These are phyloP conservation scores for Caenorhabditis tropicalis DNA, from an alignment of 1,140 invertebrate genomes.

Conservation along the genomic window DNA sequence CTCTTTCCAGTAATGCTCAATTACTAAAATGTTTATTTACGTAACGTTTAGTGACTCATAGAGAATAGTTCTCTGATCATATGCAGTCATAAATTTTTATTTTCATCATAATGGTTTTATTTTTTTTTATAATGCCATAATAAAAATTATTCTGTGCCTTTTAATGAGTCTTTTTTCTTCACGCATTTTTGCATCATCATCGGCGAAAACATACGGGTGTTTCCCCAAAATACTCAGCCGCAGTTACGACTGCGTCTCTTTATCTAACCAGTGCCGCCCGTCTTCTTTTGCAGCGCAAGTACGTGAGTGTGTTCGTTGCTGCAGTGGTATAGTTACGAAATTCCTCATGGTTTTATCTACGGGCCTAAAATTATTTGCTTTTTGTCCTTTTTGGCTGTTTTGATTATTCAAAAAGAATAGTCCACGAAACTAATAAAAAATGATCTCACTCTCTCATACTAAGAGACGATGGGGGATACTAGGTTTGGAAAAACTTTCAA, in stretches of 20 bases:
- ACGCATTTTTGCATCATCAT: constrained; percentile 31
- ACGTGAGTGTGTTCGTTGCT: constrained; percentile 2
- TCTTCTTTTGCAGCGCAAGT: constrained; percentile 7
- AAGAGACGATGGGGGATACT: no score
- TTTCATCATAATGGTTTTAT: no score
- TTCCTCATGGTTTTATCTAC: not conserved
- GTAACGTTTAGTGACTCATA: no score
- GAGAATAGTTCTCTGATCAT: no score
- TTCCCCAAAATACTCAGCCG: constrained; percentile 1
- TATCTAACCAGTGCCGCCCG: not conserved
- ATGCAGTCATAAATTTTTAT: no score
- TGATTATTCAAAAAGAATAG: no score
- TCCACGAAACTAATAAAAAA: no score
- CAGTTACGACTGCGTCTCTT: not conserved
- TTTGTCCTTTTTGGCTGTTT: not conserved
- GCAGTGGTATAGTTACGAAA: not conserved
- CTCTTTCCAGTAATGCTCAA: no score
- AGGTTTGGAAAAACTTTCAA: no score
- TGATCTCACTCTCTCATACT: no score
- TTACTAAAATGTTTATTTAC: no score
- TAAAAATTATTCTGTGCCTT: not conserved
- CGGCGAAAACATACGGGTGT: constrained; percentile 16
- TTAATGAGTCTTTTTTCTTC: not conserved
- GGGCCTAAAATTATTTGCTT: not conserved
- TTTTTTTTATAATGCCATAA: no score